These are phyloP conservation scores for Spilogale gracilis DNA, from an alignment of 2,113 vertebrate species.

Conservation along the genomic window DNA sequence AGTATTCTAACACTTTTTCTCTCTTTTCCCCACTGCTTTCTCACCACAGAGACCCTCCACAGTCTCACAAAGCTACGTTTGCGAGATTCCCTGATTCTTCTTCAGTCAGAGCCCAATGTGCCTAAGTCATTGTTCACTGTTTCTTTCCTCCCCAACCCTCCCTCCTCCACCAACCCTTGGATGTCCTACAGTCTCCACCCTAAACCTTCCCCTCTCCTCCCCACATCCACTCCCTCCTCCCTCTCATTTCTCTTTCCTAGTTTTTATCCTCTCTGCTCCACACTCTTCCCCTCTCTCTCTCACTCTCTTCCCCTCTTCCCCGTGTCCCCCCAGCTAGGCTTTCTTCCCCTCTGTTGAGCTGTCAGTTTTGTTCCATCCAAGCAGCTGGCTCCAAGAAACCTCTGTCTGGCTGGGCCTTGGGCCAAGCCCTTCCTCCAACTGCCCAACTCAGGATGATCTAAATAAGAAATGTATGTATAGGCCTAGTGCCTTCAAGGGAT, in stretches of 20 bases:
- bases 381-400: conserved; percentile 94
- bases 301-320: conserved; percentile 73
- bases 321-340: conserved; percentile 79
- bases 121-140: neutral
- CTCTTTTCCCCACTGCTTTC: neutral
- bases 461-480: conserved; percentile 87
- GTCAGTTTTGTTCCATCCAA: conserved; percentile 89
- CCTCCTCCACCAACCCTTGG: neutral
- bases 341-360: conserved; percentile 90
- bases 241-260: neutral
- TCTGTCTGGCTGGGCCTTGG: conserved; percentile 88
- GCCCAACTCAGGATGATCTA: conserved; percentile 88
- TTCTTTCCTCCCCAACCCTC: neutral
- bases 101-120: neutral
- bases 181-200: neutral
- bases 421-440: conserved; percentile 93
- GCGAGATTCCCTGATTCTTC: neutral
- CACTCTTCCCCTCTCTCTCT: conserved; percentile 84
- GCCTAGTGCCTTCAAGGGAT: conserved; percentile 87
- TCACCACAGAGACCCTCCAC: neutral
- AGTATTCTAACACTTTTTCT: neutral
- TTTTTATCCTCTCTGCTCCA: conserved; percentile 44
- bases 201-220: neutral
- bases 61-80: neutral
- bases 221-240: too few species aligned